Percentiles rank a stretch among this genome's conserved stretches.
These are phyloP conservation scores for Lasioglossum baleicum DNA, from an alignment of 1,140 invertebrate species.

Conservation along the genomic window DNA sequence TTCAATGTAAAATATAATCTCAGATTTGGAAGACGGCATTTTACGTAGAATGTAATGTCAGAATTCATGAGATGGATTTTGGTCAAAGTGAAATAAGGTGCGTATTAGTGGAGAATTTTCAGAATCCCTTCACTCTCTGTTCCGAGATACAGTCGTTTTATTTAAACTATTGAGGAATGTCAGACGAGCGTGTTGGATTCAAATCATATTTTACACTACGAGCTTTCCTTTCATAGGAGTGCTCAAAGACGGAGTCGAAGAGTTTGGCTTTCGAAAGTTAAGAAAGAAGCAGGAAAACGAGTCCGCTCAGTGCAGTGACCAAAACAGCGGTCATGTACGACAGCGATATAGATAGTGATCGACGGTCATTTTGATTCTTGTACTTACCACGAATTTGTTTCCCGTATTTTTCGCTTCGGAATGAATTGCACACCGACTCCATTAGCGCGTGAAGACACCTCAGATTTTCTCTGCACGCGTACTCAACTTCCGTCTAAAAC, in stretches of 20 bases:
- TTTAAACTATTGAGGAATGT: background rate
- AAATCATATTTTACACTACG: background rate
- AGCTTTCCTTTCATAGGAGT: background rate
- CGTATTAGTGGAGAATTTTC: background rate
- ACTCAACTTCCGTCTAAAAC: slow-evolving; percentile 87
- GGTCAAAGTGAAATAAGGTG: background rate
- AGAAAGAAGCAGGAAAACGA: slow-evolving; percentile 55
- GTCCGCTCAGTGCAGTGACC: slow-evolving; percentile 59
- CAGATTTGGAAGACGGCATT: background rate
- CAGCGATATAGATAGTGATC: slow-evolving; percentile 35
- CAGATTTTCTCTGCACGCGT: slow-evolving; percentile 88
- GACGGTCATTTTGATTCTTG: slow-evolving; percentile 43
- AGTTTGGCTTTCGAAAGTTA: slow-evolving; percentile 1
- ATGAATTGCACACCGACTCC: slow-evolving; percentile 74
- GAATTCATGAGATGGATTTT: background rate
- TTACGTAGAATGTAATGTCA: background rate
- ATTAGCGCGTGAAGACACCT: slow-evolving; percentile 83
- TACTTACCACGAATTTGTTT: slow-evolving; percentile 79
- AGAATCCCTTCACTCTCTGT: background rate
- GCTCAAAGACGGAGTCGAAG: background rate
- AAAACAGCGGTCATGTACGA: slow-evolving; percentile 61
- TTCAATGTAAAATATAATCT: too few relatives aligned
- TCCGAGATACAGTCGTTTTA: background rate
- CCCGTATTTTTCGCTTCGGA: slow-evolving; percentile 72
- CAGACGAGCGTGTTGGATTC: too few relatives aligned